phyloP scores from a whole-genome alignment of 2,113 vertebrate species.

The Mesembrinibis cayennensis region DNA sequence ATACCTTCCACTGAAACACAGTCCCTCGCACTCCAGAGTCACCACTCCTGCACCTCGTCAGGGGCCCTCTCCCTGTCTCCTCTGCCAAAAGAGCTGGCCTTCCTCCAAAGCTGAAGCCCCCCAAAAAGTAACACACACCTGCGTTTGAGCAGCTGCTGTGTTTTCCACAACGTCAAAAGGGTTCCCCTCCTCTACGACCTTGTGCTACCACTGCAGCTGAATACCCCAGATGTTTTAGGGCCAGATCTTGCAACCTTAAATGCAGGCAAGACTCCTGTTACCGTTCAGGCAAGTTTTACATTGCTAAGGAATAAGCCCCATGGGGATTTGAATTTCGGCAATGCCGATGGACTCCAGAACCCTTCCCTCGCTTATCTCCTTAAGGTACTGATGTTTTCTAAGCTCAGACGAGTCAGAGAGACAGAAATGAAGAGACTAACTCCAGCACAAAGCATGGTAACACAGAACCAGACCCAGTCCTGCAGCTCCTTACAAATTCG shows the following conservation, averaged over 20 bases:
- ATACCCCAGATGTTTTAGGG: background rate
- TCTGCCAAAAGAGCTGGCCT: background rate
- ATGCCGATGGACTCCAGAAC: background rate
- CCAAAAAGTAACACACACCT: background rate
- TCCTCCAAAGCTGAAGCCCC: background rate
- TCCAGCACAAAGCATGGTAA: background rate
- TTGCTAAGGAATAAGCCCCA: background rate
- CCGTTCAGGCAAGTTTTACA: background rate
- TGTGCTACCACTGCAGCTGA: background rate
- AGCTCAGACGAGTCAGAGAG: background rate
- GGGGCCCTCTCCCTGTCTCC: background rate
- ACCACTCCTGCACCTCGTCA: accelerated
- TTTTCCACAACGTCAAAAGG: background rate
- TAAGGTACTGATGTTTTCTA: background rate
- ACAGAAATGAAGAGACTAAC: background rate
- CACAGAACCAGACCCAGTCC: background rate
- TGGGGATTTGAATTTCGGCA: background rate
- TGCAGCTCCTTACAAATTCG: background rate
- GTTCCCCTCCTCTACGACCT: accelerated
- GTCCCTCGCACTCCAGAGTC: accelerated
- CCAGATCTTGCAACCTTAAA: background rate
- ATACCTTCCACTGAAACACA: background rate
- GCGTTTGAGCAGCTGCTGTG: accelerated
- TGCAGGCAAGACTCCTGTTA: background rate
- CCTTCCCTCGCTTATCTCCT: background rate